Evolutionary conservation across 2,888 invertebrate genomes (phyloP).

Genomic region (Cyclophora punctaria): DNA sequence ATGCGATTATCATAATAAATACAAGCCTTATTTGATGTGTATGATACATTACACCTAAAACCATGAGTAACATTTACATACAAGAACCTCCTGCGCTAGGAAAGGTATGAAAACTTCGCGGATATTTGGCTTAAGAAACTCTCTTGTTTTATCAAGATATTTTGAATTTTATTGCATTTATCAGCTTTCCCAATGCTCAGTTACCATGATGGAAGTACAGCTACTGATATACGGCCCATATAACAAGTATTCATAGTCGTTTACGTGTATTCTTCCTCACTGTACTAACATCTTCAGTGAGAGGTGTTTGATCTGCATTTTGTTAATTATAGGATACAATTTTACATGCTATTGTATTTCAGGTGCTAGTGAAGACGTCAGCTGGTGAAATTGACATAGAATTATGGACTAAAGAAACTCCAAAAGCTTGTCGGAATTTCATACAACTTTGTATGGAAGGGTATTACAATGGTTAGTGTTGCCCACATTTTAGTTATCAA

Average conservation of each 20-base stretch:
- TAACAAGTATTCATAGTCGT: neutral
- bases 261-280: neutral
- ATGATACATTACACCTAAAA: conserved; percentile 3
- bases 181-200: no score
- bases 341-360: conserved; percentile 17
- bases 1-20: no score
- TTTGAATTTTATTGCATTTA: no score
- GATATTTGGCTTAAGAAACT: no score
- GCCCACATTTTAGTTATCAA: no score
- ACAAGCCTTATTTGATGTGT: no score
- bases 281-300: neutral
- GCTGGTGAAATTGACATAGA: conserved; percentile 98
- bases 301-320: neutral
- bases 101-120: conserved; percentile 78
- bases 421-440: conserved; percentile 94
- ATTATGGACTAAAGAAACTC: conserved; percentile 97
- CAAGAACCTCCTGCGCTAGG: conserved; percentile 97
- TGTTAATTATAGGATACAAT: neutral
- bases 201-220: no score
- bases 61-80: conserved; percentile 98
- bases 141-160: no score
- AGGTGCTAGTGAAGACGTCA: conserved; percentile 94
- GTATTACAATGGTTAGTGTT: conserved; percentile 84
- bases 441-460: conserved; percentile 97
- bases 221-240: neutral